Evolutionary conservation across 2,797 vertebrate genomes (phyloP).

Genomic region (Heteromormyrus szaboi): DNA sequence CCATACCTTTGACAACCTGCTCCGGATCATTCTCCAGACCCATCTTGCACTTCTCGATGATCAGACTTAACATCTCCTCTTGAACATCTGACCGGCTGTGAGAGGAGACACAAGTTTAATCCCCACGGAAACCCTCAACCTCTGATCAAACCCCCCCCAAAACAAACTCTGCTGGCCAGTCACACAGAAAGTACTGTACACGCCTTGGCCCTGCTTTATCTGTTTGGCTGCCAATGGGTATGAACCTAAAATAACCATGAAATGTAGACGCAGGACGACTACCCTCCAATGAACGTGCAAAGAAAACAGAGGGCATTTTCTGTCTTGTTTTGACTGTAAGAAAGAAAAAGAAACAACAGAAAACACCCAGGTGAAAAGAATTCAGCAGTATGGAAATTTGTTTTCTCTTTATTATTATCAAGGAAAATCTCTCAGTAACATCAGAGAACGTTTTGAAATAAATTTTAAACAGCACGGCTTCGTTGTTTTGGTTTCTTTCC

Average conservation of each 20-base stretch:
- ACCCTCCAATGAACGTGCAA: slow-evolving; percentile 1
- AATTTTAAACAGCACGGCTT: background rate
- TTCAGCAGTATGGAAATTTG: background rate
- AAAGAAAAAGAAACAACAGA: slow-evolving; percentile 31
- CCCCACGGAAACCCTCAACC: slow-evolving; percentile 33
- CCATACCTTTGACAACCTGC: slow-evolving; percentile 81
- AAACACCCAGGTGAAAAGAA: slow-evolving; percentile 31
- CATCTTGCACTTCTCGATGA: slow-evolving; percentile 72
- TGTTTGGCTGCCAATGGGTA: slow-evolving; percentile 12
- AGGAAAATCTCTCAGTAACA: slow-evolving; percentile 27
- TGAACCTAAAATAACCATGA: slow-evolving; percentile 20
- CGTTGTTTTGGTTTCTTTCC: background rate
- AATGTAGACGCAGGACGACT: background rate
- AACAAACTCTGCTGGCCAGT: background rate
- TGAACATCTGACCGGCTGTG: slow-evolving; percentile 69
- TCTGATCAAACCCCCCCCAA: slow-evolving; percentile 8
- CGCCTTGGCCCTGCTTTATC: background rate
- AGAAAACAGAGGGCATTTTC: slow-evolving; percentile 25
- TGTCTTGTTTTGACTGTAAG: background rate
- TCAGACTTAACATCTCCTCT: slow-evolving; percentile 85
- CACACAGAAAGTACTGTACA: slow-evolving; percentile 13
- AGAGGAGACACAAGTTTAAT: slow-evolving; percentile 12
- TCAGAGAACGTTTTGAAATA: slow-evolving; percentile 5
- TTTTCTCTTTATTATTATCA: background rate
- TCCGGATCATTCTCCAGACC: slow-evolving; percentile 74